Evolutionary conservation across 2,888 invertebrate species (phyloP).

Genomic region (Sceliomorpha sp.): DNA sequence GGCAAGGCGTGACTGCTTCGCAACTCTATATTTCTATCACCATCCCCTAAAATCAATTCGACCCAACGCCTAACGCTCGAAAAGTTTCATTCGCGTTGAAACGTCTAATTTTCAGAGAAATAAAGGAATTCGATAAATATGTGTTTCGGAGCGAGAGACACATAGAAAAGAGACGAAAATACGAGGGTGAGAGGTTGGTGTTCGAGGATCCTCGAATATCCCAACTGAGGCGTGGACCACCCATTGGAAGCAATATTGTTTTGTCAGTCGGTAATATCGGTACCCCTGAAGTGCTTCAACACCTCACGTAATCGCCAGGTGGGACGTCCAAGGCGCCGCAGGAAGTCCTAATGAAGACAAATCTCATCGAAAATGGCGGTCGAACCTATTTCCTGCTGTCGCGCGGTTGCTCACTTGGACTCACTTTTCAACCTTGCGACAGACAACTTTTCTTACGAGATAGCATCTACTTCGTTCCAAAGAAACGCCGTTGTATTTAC

Average conservation of each 20-base stretch:
- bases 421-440: too few relatives aligned
- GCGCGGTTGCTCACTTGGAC: constrained; percentile 41
- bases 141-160: constrained; percentile 20
- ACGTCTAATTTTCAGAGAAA: constrained; percentile 43
- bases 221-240: constrained; percentile 38
- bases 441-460: too few relatives aligned
- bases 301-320: constrained; percentile 77
- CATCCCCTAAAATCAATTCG: constrained; percentile 43
- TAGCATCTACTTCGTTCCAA: too few relatives aligned
- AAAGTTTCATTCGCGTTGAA: too few relatives aligned
- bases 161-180: constrained; percentile 42
- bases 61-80: too few relatives aligned
- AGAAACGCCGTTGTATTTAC: too few relatives aligned
- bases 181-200: constrained; percentile 4
- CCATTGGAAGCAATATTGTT: constrained; percentile 53
- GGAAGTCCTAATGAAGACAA: constrained; percentile 80
- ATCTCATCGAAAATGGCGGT: constrained; percentile 74
- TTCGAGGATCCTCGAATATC: constrained; percentile 14
- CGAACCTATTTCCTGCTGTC: constrained; percentile 71
- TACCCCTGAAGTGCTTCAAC: constrained; percentile 64
- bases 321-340: constrained; percentile 71
- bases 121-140: constrained; percentile 1
- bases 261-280: constrained; percentile 48
- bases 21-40: background rate
- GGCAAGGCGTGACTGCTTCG: constrained; percentile 38